phyloP scores from a whole-genome alignment of 2,113 vertebrate species.

The Oryzias javanicus region DNA sequence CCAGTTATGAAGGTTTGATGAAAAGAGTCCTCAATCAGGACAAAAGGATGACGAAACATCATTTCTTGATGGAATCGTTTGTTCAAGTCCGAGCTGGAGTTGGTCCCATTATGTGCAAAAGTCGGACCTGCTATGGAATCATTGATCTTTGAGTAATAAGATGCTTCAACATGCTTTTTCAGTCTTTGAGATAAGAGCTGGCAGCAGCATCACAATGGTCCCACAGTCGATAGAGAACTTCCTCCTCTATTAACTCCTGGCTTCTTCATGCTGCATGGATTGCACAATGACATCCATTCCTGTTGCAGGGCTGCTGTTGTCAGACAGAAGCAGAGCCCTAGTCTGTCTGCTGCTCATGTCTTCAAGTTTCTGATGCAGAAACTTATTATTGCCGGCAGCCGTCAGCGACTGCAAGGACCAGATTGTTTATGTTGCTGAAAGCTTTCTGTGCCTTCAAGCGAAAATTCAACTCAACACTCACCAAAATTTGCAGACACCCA shows the following conservation, averaged over 20 bases:
- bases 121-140: constrained; percentile 9
- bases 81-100: constrained; percentile 1
- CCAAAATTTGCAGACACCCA: too few relatives aligned
- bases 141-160: constrained; percentile 38
- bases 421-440: too few relatives aligned
- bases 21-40: constrained; percentile 27
- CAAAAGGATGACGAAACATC: constrained; percentile 1
- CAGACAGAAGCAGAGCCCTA: too few relatives aligned
- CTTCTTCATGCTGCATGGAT: constrained; percentile 47
- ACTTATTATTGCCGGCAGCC: too few relatives aligned
- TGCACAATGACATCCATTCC: constrained; percentile 53
- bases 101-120: constrained; percentile 12
- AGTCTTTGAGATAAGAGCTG: constrained; percentile 23
- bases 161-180: constrained; percentile 7
- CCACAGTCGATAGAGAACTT: constrained; percentile 39
- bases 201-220: constrained; percentile 44
- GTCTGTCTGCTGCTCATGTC: too few relatives aligned
- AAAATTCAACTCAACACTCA: too few relatives aligned
- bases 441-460: too few relatives aligned
- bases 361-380: too few relatives aligned
- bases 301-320: background rate
- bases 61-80: background rate
- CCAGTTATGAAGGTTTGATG: constrained; percentile 27
- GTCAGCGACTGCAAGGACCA: too few relatives aligned
- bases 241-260: constrained; percentile 36